Base-by-base conservation (phyloP, 53 echinoderm and acorn worm genomes). In the Holothuria scabra region DNA sequence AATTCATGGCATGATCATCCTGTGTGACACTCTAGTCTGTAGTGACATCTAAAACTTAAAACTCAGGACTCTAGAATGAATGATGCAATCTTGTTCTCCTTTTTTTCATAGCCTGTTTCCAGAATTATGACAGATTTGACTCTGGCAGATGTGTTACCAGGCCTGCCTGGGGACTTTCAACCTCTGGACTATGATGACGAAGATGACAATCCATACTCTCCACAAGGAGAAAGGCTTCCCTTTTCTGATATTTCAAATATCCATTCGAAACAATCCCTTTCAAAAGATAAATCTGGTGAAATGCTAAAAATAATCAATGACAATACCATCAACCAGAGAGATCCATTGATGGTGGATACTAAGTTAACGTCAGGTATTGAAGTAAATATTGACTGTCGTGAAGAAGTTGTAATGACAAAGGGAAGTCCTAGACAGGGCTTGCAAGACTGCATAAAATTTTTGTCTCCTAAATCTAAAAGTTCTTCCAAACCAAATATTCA, bases 161-260 rank as follows among this genome's bases (percentile, higher is more conserved):
- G 29, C 26, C 52, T 78, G 19, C 78, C 78, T 30, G 78, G 78
- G 2, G 78, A 78, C 21, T 78, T 78, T 30, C 23, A 57, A 21
- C 78, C 78, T 11, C 23, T 78, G 78, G 78, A 78, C 52, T 78
- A 57, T 57, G 78, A 78, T 16, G 78, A 78, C 33, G 48, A 46
- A 57, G 57, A 56, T 30, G 46, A 52, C 18, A 10, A 46, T 30
- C 64, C 14, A 13, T 21, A 12, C 52, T 52, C 52, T 24, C 64
- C 64, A 7, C 28, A 3, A 24, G 64, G 5, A 26, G 64, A 30
- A 22, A 25, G 1, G 5, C 5, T 64, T 28, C 64, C 64, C 0
- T 64, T 64, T 30, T 12, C 64, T 18, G 9, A 64, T 64, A 5
- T 64, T 24, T 28, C 30, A 28, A 64, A 64, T 30, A 12, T 64